Evolutionary conservation across 1,140 invertebrate genomes (phyloP).

Genomic region (Calliphora vicina): DNA sequence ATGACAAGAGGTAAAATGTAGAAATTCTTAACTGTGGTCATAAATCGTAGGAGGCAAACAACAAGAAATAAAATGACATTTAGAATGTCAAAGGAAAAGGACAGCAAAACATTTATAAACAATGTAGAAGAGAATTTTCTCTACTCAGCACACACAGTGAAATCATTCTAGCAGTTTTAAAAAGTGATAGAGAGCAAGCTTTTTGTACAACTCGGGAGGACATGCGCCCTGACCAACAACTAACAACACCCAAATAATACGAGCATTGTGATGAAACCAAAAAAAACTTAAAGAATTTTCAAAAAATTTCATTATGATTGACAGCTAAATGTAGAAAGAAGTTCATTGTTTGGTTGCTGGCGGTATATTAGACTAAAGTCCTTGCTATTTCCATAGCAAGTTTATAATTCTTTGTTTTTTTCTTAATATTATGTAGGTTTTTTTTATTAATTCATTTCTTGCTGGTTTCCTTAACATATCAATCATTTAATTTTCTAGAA

Average conservation of each 20-base stretch:
- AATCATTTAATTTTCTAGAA: slow-evolving; percentile 21
- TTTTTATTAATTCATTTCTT: background rate
- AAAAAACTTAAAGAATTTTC: background rate
- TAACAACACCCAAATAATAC: slow-evolving; percentile 21
- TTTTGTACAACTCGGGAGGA: background rate
- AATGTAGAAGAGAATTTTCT: background rate
- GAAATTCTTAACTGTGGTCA: background rate
- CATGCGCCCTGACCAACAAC: background rate
- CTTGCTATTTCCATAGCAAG: background rate
- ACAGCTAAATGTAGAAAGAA: background rate
- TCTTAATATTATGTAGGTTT: background rate
- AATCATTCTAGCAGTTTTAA: slow-evolving; percentile 8
- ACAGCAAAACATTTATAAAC: background rate
- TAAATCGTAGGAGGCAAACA: background rate
- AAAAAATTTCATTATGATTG: background rate
- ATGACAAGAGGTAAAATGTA: background rate
- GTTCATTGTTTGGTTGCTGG: no score
- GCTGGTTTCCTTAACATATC: background rate
- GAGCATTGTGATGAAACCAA: background rate
- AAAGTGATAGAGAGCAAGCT: background rate
- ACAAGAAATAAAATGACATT: background rate
- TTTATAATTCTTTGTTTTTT: background rate
- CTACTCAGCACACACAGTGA: background rate
- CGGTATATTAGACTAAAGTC: no score
- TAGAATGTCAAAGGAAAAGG: background rate